Evolutionary conservation across 1,140 invertebrate genomes (phyloP), one percentile per base, ranked within the genome.

Genomic region (Lepidurus apus): DNA sequence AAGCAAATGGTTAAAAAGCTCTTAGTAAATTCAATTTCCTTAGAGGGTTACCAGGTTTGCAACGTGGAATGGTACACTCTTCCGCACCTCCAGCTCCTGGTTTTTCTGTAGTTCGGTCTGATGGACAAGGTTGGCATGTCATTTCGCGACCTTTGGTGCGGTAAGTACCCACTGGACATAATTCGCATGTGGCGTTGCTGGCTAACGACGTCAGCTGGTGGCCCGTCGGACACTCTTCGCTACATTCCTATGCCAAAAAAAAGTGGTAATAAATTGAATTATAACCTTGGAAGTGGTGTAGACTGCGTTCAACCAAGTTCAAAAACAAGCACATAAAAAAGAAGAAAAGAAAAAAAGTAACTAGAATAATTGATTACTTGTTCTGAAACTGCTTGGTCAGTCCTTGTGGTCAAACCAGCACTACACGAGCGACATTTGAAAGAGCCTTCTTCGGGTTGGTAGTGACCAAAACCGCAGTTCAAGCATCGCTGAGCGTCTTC

Each of bases 401-500:
- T 96, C 74, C 95, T 87, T 0, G 96, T 98, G 1, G 96, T 98
- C 85, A 97, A 94, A 10, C 95, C 96, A 76, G 96, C 88, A 3
- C 94, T 93, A 84, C 96, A 98, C 1, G 96, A 87, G 43, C 92
- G 86, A 82, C 96, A 98, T 8, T 90, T 89, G 86, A 98, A 98
- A 65, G 95, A 91, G 0, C 96, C 96, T 86, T 96, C 94, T 74
- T 91, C 89, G 0, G 95, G 90, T 84, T 98, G 96, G 85, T 93
- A 98, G 84, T 95, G 96, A 8, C 96, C 96, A 83, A 97, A 94
- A 8, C 96, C 96, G 84, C 96, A 98, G 77, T 92, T 92, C 65
- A 93, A 88, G 83, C 96, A 98, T 0, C 95, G 86, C 34, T 93
- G 93, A 1, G 91, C 90, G 42, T 91, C 89, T 43, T 93, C 92